Evolutionary conservation across 2,113 vertebrate genomes (phyloP), one percentile per base, ranked within the genome.

Genomic region (Sebastes fasciatus): DNA sequence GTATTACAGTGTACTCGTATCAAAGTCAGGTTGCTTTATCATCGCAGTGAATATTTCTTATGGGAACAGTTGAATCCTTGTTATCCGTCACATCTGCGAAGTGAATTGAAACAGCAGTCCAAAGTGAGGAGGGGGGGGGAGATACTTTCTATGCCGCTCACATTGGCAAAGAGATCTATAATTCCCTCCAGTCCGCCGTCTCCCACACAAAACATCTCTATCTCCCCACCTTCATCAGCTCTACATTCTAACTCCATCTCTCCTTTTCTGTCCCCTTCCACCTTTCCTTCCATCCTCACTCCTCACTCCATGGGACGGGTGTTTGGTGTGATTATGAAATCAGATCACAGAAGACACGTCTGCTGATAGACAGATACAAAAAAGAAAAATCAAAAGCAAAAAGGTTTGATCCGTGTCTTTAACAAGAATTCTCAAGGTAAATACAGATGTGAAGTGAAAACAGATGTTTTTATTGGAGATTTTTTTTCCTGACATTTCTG

Each of bases 81-180:
- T 86, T 86, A 77, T 86, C 45, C n/a, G n/a, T n/a, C 74, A 80
- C 54, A 43, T 77, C 48, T 67, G 79, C 65, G 76, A 67, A 79
- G 66, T 46, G 67, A 57, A 84, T 72, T 87, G 73, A 76, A 72
- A 77, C 48, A 49, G 26, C 26, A 26, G 26, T 0, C 26, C 26
- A 26, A 26, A 26, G 26, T 26, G 26, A 26, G 26, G 26, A 42
- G 69, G 52, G n/a, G 42, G 46, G 69, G 52, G 52, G 60, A n/a
- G n/a, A n/a, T 60, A 40, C 69, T 88, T 66, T 88, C 46, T 68
- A 91, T 88, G 82, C 89, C 68, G 88, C 88, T 90, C 86, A 87
- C 84, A 77, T 75, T 80, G 78, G n/a, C 78, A 82, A 73, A 73
- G 80, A 89, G 86, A 89, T 86, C 72, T 69, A 83, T 85, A 67